Evolutionary conservation across 2,113 vertebrate species (phyloP), one percentile per base, ranked within the genome.

Genomic region (Reinhardtius hippoglossoides): DNA sequence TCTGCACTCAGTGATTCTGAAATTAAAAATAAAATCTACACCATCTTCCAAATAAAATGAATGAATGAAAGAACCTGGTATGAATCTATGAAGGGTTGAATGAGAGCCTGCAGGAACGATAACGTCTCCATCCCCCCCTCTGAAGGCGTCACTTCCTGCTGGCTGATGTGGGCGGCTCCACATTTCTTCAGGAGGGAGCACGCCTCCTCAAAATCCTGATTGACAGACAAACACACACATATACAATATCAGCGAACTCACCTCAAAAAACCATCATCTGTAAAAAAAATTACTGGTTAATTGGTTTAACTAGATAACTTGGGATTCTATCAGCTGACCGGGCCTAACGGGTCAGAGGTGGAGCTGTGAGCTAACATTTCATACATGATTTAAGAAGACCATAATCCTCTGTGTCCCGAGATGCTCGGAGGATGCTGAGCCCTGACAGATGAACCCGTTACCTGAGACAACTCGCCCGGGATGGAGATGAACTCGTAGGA

Each of bases 201-300:
- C 0, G 96, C 96, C 88, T 98, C 97, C 76, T 99, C 97, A 93
- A 98, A 99, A 92, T 99, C 97, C 98, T 99, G 80, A 76, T 24
- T 1, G 2, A 82, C 1, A 40, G 3, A 72, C n/a, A 76, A 15
- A 85, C 18, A 40, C 18, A 37, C 27, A 60, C 2, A 5, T 3
- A 59, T 2, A 52, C n/a, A 21, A 8, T 8, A n/a, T 21, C 31
- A 31, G 31, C 31, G 0, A 8, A 1, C 31, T 1, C 52, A 46
- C 44, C 44, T 46, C 3, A 46, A 14, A 46, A 13, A 16, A 6
- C 31, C 31, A 31, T 14, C 8, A 55, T 18, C 54, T 0, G 21
- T 8, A 55, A 9, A 37, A 9, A 37, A 37, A 9, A 10, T 21
- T 4, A 46, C n/a, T 8, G 54, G 54, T 21, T 23, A 56, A 64